Base-by-base conservation (phyloP, 1,140 invertebrate species). In the Atta colombica region DNA sequence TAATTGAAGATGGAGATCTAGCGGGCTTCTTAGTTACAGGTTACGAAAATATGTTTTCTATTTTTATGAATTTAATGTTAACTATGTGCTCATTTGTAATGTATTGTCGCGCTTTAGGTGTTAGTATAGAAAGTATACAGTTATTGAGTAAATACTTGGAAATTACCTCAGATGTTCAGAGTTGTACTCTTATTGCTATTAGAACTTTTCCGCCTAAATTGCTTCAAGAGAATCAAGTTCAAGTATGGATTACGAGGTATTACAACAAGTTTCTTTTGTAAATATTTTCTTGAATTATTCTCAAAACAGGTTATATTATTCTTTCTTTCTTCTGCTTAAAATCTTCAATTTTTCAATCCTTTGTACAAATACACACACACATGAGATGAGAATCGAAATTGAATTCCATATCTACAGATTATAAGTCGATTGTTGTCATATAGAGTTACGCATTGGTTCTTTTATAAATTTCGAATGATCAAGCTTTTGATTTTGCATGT, bases 121-220 rank as follows among this genome's bases (percentile, higher is more conserved):
- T 97, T 77, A 97, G 96, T 85, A 90, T 95, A 16, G 97, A 98
- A 89, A 97, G 97, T 60, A 96, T 99, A 49, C 96, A 97, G 72
- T 95, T 99, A 88, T 95, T 99, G 86, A 98, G 99, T 94, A 97
- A 97, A 88, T 99, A 99, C 95, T 96, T 99, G 88, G 98, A 99
- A 95, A 95, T 95, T n/a, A 98, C 98, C 0, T 98, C 98, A 49
- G 99, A 99, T 96, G 97, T 99, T 74, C 99, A 99, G 95, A 98
- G 98, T 39, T 98, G 97, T 3, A 97, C 98, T 93, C 95, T 99
- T 72, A 96, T 99, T 86, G 97, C 97, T 8, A 97, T 98, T 39
- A 95, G 97, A 94, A 97, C 96, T 90, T 97, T 97, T 92, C 96
- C 96, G 88, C 95, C 96, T 25, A 97, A 97, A 91, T 95, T 98